Evolutionary conservation across 92 coral and sea anemone species (phyloP).

Genomic region (Palythoa grandiflora): DNA sequence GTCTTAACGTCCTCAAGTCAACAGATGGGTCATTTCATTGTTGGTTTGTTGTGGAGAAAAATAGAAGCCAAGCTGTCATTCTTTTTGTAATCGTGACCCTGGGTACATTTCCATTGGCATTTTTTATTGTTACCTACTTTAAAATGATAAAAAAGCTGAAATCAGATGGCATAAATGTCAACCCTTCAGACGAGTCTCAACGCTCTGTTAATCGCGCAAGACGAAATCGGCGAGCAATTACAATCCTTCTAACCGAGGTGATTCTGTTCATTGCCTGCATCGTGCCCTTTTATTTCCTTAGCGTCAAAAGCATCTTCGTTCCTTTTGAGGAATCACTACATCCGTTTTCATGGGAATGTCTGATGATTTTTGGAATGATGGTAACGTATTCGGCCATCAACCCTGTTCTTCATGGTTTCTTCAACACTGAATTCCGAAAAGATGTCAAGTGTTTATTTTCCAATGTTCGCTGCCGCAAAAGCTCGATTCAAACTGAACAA

Average conservation of each 20-base stretch:
- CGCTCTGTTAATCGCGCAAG: constrained; percentile 75
- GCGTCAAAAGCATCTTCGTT: constrained; percentile 2
- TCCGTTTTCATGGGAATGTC: constrained; percentile 37
- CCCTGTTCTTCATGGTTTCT: constrained; percentile 54
- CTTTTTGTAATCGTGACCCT: constrained; percentile 23
- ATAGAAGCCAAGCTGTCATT: constrained; percentile 25
- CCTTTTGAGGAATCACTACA: background rate
- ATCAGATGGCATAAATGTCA: constrained; percentile 47
- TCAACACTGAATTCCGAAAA: constrained; percentile 75
- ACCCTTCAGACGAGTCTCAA: constrained; percentile 61
- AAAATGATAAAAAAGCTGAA: constrained; percentile 73
- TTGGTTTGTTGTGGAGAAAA: constrained; percentile 11
- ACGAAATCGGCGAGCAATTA: constrained; percentile 73
- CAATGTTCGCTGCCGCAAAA: background rate
- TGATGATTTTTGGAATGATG: constrained; percentile 60
- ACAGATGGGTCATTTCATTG: constrained; percentile 46
- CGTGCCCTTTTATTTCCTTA: constrained; percentile 56
- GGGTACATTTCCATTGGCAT: constrained; percentile 59
- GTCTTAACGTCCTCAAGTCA: background rate
- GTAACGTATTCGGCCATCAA: constrained; percentile 61
- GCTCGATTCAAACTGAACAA: background rate
- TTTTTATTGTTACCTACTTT: constrained; percentile 62
- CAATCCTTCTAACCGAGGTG: constrained; percentile 73
- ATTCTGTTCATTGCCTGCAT: constrained; percentile 57
- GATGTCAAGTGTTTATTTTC: constrained; percentile 46